Conservation (phyloP, 2,113 vertebrate species). For the Cinclus cinclus region DNA sequence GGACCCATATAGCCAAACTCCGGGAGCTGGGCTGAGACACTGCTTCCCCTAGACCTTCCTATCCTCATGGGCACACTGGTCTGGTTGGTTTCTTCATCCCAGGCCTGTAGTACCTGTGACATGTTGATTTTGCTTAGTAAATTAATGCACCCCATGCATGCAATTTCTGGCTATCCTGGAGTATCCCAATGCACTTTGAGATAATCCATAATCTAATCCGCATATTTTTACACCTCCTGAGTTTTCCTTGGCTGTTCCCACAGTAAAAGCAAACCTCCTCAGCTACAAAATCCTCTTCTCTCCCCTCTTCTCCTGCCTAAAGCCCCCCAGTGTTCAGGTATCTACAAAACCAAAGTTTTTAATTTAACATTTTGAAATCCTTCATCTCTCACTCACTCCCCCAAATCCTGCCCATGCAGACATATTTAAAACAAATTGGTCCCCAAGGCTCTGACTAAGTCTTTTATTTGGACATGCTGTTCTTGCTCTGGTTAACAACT, state of each 20-base stretch:
- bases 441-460: neutral
- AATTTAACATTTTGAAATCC: neutral
- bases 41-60: neutral
- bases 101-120: fast-evolving
- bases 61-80: fast-evolving
- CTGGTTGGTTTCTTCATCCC: neutral
- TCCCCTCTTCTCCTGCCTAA: neutral
- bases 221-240: neutral
- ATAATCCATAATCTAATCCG: neutral
- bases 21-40: neutral
- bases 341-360: neutral
- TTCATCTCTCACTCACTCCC: neutral
- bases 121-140: neutral
- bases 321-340: neutral
- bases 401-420: neutral
- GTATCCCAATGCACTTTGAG: neutral
- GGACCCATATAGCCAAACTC: neutral
- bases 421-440: neutral
- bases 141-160: neutral
- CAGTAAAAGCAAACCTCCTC: neutral
- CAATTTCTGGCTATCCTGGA: neutral
- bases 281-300: neutral
- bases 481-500: neutral
- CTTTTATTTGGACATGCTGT: neutral
- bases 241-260: neutral